Evolutionary conservation across 1,140 invertebrate genomes (phyloP).

Genomic region (roundworm (Caenorhabditis elegans)): WBcel235 BX284606.5:9909001-9909500

Average conservation of each 20-base stretch:
- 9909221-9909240: neutral
- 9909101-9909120: neutral
- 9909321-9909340: too few relatives aligned
- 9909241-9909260: neutral
- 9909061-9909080: neutral
- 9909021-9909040: neutral
- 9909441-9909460: neutral
- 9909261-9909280: neutral
- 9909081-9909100: neutral
- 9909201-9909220: neutral
- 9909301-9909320: too few relatives aligned
- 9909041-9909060: constrained; percentile 2
- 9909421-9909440: neutral
- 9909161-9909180: neutral
- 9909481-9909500: constrained; percentile 2
- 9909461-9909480: neutral
- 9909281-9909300: neutral
- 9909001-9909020: neutral
- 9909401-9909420: too few relatives aligned
- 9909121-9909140: neutral
- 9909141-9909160: neutral
- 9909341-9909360: too few relatives aligned
- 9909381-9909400: too few relatives aligned
- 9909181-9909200: constrained; percentile 1
- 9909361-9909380: too few relatives aligned